These are phyloP conservation scores for Heliconius himera DNA, from an alignment of 1,140 invertebrate species.

Conservation along the genomic window DNA sequence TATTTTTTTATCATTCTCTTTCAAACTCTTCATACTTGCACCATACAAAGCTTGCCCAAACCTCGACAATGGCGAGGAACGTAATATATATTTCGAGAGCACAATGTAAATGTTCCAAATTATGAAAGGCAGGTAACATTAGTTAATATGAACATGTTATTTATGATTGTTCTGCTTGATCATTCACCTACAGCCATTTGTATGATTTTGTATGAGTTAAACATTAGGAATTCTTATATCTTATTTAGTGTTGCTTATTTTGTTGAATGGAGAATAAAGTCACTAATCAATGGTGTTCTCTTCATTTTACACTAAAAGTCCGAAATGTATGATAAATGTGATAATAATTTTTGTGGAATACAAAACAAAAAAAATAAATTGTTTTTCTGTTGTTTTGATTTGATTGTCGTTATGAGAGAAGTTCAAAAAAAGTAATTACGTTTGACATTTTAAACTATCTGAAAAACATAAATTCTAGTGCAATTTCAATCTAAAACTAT, in stretches of 20 bases:
- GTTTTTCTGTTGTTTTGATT: too few relatives aligned
- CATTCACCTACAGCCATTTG: slow-evolving; percentile 28
- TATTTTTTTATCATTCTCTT: not conserved
- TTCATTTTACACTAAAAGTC: too few relatives aligned
- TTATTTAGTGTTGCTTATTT: not conserved
- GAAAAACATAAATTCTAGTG: not conserved
- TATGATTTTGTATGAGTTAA: not conserved
- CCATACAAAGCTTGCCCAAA: slow-evolving; percentile 50
- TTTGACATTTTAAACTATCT: too few relatives aligned
- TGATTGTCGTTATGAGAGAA: too few relatives aligned
- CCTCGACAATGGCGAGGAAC: slow-evolving; percentile 65
- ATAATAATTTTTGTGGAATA: too few relatives aligned
- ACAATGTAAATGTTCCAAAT: slow-evolving; percentile 68
- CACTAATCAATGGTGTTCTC: too few relatives aligned
- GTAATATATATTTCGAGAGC: slow-evolving; percentile 72
- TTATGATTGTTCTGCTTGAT: slow-evolving; percentile 67
- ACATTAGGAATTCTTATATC: slow-evolving; percentile 14
- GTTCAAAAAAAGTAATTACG: too few relatives aligned
- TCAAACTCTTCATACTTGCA: slow-evolving; percentile 42
- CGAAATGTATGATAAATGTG: too few relatives aligned
- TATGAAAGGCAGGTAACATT: slow-evolving; percentile 69
- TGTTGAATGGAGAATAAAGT: not conserved
- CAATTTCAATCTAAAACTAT: not conserved
- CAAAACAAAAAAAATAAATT: too few relatives aligned
- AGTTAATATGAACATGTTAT: slow-evolving; percentile 73